Base-by-base conservation (phyloP, 1,140 invertebrate genomes). In the Belonocnema kinseyi region DNA sequence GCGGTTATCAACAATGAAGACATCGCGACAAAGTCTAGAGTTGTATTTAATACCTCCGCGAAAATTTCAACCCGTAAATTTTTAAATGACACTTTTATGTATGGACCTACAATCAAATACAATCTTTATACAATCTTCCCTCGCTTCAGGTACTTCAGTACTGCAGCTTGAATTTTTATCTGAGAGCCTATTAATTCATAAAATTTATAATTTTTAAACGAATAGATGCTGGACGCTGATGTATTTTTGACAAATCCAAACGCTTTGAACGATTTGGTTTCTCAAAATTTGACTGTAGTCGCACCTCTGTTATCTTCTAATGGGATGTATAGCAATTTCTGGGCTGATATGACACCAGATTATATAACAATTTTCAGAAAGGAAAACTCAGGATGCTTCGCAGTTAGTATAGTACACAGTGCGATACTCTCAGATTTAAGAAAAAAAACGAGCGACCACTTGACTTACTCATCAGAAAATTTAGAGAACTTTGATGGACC, bases 311-410 rank as follows among this genome's bases (percentile, higher is more conserved):
- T 99, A 8, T 93, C 94, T 77, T 97, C 97, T 0, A 95, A 97
- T 85, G 95, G 96, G 21, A 91, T 97, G 46, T 99, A 99, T 90
- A 98, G 97, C n/a, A 99, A 99, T 89, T 99, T 98, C 91, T 99
- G 98, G 98, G 95, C 96, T 84, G 98, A 96, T 14, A 98, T 99
- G 96, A 94, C 95, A 2, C 90, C 94, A 6, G 93, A 97, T 78
- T 98, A 96, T 86, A 94, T 95, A 82, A 93, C 94, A 1, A 97
- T 99, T 58, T 89, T 98, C 70, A 93, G 95, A 77, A 88, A 94
- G 14, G 93, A 97, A 81, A 93, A 94, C 70, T 86, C 88, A 2
- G 98, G 97, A 2, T 96, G 96, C 86, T 96, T 96, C 85, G 74
- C 92, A 21, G 98, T 99, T 0, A 97, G 98, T 1, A 98, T 99